Percentiles rank a stretch among this genome's conserved stretches.
Evolutionary conservation across 2,888 invertebrate species (phyloP).

Genomic region (Hypomecis punctinalis): DNA sequence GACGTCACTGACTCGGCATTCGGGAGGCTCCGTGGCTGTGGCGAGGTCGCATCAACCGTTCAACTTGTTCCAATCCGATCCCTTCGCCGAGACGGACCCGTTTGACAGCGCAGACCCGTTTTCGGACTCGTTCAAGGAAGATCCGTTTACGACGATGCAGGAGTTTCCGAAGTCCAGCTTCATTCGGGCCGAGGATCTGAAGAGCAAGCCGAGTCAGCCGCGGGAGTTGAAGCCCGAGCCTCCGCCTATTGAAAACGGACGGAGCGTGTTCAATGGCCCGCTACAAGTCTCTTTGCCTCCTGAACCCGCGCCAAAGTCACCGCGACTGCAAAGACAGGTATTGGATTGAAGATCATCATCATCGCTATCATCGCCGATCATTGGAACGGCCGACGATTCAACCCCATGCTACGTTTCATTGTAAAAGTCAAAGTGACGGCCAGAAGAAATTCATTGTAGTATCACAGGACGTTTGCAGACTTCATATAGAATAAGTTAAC

Average conservation of each 20-base stretch:
- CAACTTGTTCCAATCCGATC: constrained; percentile 83
- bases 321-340: constrained; percentile 75
- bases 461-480: too few species aligned
- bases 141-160: constrained; percentile 84
- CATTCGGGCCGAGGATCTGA: constrained; percentile 60
- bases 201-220: constrained; percentile 55
- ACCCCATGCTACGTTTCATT: neutral
- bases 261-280: constrained; percentile 86
- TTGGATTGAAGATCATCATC: constrained; percentile 1
- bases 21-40: constrained; percentile 79
- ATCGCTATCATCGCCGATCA: constrained; percentile 5
- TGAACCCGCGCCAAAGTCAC: constrained; percentile 81
- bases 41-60: constrained; percentile 61
- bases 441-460: neutral
- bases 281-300: constrained; percentile 89
- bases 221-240: constrained; percentile 46
- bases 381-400: neutral
- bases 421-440: neutral
- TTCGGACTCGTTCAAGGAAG: constrained; percentile 85
- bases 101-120: constrained; percentile 90
- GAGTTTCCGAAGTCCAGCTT: constrained; percentile 69
- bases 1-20: constrained; percentile 78
- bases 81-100: constrained; percentile 89
- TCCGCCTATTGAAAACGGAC: constrained; percentile 55
- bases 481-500: too few species aligned